Evolutionary conservation across 2,113 vertebrate genomes (phyloP).

Genomic region (Chloebia gouldiae): DNA sequence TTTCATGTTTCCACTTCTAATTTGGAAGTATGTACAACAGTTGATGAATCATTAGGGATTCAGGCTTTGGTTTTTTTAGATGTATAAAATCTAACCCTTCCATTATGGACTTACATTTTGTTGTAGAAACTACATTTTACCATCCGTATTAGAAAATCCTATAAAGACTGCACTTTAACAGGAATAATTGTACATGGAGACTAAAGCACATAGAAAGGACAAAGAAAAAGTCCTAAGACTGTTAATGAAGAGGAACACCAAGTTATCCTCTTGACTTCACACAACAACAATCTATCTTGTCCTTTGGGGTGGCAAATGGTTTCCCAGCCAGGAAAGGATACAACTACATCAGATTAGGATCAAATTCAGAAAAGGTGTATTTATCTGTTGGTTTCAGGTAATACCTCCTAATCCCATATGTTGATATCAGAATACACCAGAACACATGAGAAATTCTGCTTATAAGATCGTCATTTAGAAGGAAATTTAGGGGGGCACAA

Average conservation of each 20-base stretch:
- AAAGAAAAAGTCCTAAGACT: background rate
- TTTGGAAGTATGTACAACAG: background rate
- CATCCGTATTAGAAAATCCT: background rate
- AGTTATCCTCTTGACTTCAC: background rate
- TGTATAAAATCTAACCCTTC: background rate
- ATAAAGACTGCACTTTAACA: background rate
- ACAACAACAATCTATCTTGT: background rate
- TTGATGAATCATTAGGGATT: background rate
- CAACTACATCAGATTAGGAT: background rate
- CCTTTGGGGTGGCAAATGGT: background rate
- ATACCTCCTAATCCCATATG: rapidly evolving
- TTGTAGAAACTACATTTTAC: background rate
- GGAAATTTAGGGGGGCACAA: background rate
- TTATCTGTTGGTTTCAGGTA: background rate
- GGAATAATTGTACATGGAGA: background rate
- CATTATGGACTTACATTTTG: background rate
- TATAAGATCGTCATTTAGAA: background rate
- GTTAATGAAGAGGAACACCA: background rate
- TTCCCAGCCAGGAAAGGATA: background rate
- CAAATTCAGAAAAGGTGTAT: background rate
- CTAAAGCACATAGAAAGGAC: background rate
- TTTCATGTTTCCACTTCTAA: background rate
- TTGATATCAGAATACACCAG: background rate
- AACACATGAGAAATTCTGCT: background rate
- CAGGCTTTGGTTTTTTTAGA: background rate